Conservation (phyloP, 2,797 vertebrate species). For the Rhincodon typus region DNA sequence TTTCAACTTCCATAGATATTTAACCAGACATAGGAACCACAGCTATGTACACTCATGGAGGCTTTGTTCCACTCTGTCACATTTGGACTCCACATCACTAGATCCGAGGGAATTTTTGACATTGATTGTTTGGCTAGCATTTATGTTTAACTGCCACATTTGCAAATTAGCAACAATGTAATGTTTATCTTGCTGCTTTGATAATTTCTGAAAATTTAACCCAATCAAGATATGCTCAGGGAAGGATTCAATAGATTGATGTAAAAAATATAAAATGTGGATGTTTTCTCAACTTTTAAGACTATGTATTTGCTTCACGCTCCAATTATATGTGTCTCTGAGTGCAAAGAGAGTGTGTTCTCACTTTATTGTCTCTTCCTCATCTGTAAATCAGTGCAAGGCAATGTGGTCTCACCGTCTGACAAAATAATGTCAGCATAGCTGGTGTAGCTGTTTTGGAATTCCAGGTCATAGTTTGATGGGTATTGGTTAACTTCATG, state of each 20-base stretch:
- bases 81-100: not conserved
- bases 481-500: not conserved
- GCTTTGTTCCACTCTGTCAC: not conserved
- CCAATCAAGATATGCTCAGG: not conserved
- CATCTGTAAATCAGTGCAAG: not conserved
- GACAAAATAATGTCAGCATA: not conserved
- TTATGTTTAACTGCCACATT: not conserved
- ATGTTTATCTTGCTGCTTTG: not conserved
- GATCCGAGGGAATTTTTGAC: not conserved
- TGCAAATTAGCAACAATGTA: not conserved
- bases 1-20: not conserved
- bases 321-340: not conserved
- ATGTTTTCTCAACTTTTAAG: not conserved
- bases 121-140: not conserved
- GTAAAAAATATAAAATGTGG: not conserved
- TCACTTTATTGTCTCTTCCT: not conserved
- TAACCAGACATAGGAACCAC: not conserved
- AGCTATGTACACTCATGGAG: not conserved
- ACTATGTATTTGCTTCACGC: not conserved
- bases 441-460: not conserved
- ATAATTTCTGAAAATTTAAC: too few relatives aligned
- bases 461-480: not conserved
- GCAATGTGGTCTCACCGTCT: not conserved
- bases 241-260: not conserved
- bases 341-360: not conserved